phyloP scores from a whole-genome alignment of 92 coral and sea anemone species.

The Paramuricea clavata region DNA sequence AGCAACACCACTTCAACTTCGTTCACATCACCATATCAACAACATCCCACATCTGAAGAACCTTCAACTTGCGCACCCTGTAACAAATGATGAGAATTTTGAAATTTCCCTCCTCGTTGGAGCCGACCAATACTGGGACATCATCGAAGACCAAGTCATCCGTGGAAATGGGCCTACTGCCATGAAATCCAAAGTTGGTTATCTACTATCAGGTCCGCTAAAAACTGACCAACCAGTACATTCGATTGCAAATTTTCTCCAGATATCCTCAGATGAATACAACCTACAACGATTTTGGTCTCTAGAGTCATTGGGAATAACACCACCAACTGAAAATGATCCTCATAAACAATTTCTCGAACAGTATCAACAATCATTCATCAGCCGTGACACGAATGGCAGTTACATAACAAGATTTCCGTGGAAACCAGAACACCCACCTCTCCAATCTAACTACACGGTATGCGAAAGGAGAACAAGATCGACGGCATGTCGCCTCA shows the following conservation, averaged over 20 bases:
- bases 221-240: background rate
- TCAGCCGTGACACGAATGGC: constrained; percentile 57
- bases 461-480: constrained; percentile 55
- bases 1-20: constrained; percentile 60
- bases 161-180: constrained; percentile 68
- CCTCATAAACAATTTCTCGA: constrained; percentile 39
- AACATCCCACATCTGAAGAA: constrained; percentile 60
- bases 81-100: constrained; percentile 59
- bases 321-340: constrained; percentile 32
- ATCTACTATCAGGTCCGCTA: constrained; percentile 70
- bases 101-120: constrained; percentile 66
- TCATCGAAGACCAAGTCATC: constrained; percentile 58
- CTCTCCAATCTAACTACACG: constrained; percentile 47
- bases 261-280: constrained; percentile 11
- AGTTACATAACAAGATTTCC: constrained; percentile 62
- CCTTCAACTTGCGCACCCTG: constrained; percentile 66
- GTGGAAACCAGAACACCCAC: constrained; percentile 66
- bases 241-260: constrained; percentile 4
- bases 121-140: constrained; percentile 72
- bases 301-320: constrained; percentile 61
- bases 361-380: constrained; percentile 46
- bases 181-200: constrained; percentile 61
- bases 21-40: constrained; percentile 32
- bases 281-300: constrained; percentile 65
- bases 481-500: constrained; percentile 57